Evolutionary conservation across 1,140 invertebrate genomes (phyloP).

Genomic region (Zophobas morio): DNA sequence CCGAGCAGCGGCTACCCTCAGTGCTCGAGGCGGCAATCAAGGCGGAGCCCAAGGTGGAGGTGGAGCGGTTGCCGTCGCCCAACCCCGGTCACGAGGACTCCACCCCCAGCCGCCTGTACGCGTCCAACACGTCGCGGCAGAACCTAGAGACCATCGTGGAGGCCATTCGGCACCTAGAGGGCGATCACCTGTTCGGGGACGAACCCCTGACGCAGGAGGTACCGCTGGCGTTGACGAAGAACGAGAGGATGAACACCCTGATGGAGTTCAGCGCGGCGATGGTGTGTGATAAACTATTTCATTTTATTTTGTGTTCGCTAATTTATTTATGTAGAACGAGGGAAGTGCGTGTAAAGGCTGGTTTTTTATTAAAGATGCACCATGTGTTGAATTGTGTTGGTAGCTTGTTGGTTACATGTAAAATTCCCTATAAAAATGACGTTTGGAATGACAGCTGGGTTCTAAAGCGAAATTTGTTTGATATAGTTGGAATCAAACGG

Average conservation of each 20-base stretch:
- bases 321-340: too few relatives aligned
- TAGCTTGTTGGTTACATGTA: too few relatives aligned
- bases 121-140: conserved; percentile 88
- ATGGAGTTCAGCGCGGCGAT: conserved; percentile 72
- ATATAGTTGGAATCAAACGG: too few relatives aligned
- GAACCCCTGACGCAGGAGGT: conserved; percentile 77
- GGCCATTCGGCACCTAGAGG: conserved; percentile 96
- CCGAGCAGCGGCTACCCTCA: conserved; percentile 72
- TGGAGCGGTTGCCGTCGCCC: conserved; percentile 78
- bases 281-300: neutral
- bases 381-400: too few relatives aligned
- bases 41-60: conserved; percentile 88
- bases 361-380: too few relatives aligned
- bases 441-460: too few relatives aligned
- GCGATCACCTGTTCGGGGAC: conserved; percentile 90
- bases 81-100: conserved; percentile 72
- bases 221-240: conserved; percentile 83
- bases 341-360: too few relatives aligned
- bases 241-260: conserved; percentile 74
- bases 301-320: too few relatives aligned
- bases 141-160: conserved; percentile 98
- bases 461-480: too few relatives aligned
- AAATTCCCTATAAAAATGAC: too few relatives aligned
- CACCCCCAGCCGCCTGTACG: conserved; percentile 75
- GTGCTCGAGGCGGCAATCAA: conserved; percentile 89